phyloP scores from a whole-genome alignment of 2,888 invertebrate genomes.

The Mactromeris polynyma region DNA sequence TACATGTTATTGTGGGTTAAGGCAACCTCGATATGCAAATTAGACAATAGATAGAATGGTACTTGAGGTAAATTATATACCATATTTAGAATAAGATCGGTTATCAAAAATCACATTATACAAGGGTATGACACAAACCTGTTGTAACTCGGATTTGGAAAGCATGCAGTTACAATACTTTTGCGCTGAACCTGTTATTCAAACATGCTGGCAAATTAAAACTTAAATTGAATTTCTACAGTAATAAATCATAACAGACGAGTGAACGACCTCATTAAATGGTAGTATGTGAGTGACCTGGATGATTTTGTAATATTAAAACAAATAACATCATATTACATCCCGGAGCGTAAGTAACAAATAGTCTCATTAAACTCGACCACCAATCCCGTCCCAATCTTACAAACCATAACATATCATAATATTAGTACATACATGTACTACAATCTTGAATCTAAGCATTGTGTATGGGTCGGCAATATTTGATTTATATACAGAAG shows the following conservation, averaged over 20 bases:
- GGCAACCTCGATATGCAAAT: background rate
- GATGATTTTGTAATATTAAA: background rate
- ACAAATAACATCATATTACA: background rate
- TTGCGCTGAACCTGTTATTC: background rate
- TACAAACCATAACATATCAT: too few relatives aligned
- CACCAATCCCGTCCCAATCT: too few relatives aligned
- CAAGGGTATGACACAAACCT: too few relatives aligned
- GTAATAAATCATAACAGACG: background rate
- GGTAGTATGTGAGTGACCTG: background rate
- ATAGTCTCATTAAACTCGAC: background rate
- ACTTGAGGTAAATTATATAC: background rate
- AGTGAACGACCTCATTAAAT: background rate
- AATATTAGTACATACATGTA: too few relatives aligned
- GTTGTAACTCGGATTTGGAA: too few relatives aligned
- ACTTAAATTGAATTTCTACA: background rate
- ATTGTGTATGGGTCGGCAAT: too few relatives aligned
- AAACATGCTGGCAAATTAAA: background rate
- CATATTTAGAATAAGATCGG: background rate
- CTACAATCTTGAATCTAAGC: too few relatives aligned
- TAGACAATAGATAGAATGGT: background rate
- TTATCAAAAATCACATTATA: background rate
- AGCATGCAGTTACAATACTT: too few relatives aligned
- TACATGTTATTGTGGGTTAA: too few relatives aligned
- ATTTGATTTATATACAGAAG: too few relatives aligned
- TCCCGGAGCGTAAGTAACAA: background rate